Base-by-base conservation (phyloP, 2,797 vertebrate species). In the Schizopygopsis malacanthus region DNA sequence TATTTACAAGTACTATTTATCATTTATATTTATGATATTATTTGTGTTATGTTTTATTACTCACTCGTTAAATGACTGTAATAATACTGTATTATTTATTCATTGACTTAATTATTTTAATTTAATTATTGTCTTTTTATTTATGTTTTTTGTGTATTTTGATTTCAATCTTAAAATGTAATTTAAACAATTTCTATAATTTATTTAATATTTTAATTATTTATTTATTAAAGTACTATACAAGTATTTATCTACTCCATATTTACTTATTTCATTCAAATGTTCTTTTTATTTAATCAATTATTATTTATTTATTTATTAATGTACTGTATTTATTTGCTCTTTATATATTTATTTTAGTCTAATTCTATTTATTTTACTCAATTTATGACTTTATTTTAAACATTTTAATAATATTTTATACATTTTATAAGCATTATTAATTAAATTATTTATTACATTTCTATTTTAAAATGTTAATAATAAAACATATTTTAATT, bases 41-140 rank as follows among this genome's bases (percentile, higher is more conserved):
- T 56, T 56, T 9, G 0, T 56, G 2, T 56, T 9, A 1, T 56
- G 2, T 56, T 3, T 56, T 56, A 6, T 56, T 22, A 3, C 20
- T 3, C 9, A 10, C 20, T 56, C 8, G 2, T 54, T 20, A 6
- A 20, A 20, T 54, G 6, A 20, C 52, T 13, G 12, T 56, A 8
- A 20, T 8, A 22, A 7, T 20, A 54, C 18, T 20, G 18, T 20
- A 8, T 56, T 56, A 1, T 20, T 56, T 54, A 8, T 56, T 37
- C 0, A 9, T 18, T 8, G 1, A 33, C 4, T 61, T 12, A 16
- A 3, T n/a, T n/a, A n/a, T n/a, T n/a, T n/a, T n/a, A n/a, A n/a
- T n/a, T n/a, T n/a, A n/a, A n/a, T 37, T 13, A 12, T 13, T 15
- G 13, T 50, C 13, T 41, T 1, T 22, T 39, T 39, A 6, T 39